Evolutionary conservation across 2,888 invertebrate species (phyloP).

Genomic region (Eumerus sabulonum): DNA sequence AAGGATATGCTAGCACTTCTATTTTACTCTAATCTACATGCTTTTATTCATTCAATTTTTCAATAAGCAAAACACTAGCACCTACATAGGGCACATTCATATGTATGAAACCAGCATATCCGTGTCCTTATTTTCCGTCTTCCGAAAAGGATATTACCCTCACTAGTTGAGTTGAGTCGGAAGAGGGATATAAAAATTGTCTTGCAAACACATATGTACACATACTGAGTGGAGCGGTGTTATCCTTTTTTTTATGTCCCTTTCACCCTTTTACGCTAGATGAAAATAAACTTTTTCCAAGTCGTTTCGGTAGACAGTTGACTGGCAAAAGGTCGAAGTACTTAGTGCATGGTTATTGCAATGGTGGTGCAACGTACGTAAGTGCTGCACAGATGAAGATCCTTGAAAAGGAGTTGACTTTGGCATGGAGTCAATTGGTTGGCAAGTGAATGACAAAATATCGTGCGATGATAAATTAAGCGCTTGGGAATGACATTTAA

Average conservation of each 20-base stretch:
- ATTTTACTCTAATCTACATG: constrained; percentile 42
- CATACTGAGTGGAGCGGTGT: constrained; percentile 8
- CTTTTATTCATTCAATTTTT: constrained; percentile 59
- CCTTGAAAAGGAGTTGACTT: constrained; percentile 52
- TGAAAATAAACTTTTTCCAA: constrained; percentile 9
- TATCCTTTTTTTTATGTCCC: constrained; percentile 31
- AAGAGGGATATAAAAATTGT: constrained; percentile 34
- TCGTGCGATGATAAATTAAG: constrained; percentile 49
- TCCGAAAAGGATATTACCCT: constrained; percentile 36
- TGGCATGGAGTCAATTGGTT: constrained; percentile 38
- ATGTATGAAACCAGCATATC: not conserved
- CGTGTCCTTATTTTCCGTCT: constrained; percentile 10
- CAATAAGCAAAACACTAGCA: constrained; percentile 49
- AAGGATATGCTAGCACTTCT: constrained; percentile 32
- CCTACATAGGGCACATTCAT: not conserved
- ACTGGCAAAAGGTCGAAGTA: constrained; percentile 46
- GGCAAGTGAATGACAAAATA: constrained; percentile 18
- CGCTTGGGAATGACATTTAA: constrained; percentile 47
- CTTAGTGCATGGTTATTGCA: constrained; percentile 13
- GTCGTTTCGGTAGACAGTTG: constrained; percentile 39
- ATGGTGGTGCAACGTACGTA: constrained; percentile 11
- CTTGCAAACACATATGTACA: constrained; percentile 32
- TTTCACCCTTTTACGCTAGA: constrained; percentile 4
- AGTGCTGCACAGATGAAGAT: constrained; percentile 37
- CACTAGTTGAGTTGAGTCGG: constrained; percentile 16